A percentile compares a stretch with the other conserved stretches of the same genome.
Conservation (phyloP, 2,113 vertebrate species). For the Rafetus swinhoei region DNA sequence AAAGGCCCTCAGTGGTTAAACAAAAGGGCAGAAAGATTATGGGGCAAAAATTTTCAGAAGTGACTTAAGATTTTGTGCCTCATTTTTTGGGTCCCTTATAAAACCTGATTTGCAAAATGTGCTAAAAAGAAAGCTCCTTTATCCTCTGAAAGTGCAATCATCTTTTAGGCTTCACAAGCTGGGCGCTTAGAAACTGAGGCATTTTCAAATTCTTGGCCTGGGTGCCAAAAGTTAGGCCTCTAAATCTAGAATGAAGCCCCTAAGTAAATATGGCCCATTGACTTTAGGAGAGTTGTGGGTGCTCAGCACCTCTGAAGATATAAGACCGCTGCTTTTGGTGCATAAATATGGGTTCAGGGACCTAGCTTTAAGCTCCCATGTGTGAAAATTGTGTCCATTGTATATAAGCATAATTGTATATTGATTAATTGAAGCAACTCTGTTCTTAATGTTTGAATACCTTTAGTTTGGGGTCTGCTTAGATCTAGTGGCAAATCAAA, state of each 20-base stretch:
- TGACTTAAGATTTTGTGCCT: not conserved
- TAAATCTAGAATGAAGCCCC: not conserved
- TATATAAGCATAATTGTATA: not conserved
- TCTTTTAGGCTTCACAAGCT: too few species aligned
- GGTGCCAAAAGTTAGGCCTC: not conserved
- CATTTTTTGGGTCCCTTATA: not conserved
- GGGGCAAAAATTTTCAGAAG: not conserved
- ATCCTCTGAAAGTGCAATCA: not conserved
- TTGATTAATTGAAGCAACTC: not conserved
- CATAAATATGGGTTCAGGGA: not conserved
- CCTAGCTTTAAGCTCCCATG: not conserved
- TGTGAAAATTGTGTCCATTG: not conserved
- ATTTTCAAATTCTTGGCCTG: not conserved
- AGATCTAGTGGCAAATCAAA: not conserved
- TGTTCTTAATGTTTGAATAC: not conserved
- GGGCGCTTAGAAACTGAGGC: not conserved
- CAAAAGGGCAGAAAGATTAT: not conserved
- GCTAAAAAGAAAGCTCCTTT: not conserved
- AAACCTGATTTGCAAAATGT: not conserved
- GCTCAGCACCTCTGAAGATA: not conserved
- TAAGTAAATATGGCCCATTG: not conserved
- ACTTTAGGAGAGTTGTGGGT: not conserved
- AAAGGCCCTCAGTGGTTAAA: not conserved
- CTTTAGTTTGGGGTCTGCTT: not conserved
- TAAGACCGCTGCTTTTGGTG: not conserved